phyloP scores from a whole-genome alignment of 2,797 vertebrate genomes.

The Botia almorhae region DNA sequence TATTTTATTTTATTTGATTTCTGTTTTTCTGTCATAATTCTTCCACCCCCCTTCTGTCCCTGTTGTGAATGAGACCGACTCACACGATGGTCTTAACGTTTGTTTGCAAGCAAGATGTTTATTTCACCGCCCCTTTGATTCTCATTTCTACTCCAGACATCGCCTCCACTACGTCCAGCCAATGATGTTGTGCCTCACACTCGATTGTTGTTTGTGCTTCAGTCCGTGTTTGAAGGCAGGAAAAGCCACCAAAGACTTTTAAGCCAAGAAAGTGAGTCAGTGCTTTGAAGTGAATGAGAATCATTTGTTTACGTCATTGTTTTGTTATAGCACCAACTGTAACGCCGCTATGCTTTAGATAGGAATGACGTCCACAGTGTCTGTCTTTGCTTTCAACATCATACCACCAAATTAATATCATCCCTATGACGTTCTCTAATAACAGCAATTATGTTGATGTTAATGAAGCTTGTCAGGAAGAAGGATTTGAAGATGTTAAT shows the following conservation, averaged over 20 bases:
- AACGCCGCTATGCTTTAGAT: no score
- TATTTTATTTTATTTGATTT: not conserved
- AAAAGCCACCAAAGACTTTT: not conserved
- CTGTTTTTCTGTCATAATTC: not conserved
- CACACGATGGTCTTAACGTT: not conserved
- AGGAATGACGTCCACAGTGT: no score
- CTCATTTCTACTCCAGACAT: not conserved
- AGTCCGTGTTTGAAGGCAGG: not conserved
- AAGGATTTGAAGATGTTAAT: slow-evolving; percentile 68
- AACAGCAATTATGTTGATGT: slow-evolving; percentile 69
- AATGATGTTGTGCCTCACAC: slow-evolving; percentile 59
- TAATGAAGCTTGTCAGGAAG: slow-evolving; percentile 72
- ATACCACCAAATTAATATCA: not conserved
- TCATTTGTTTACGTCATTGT: no score
- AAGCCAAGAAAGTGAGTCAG: not conserved
- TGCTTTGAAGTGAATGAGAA: not conserved
- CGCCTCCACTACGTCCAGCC: not conserved
- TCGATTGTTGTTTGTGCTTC: not conserved
- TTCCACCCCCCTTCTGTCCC: not conserved
- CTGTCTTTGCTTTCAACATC: no score
- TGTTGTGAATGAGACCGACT: no score
- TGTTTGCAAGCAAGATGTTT: not conserved
- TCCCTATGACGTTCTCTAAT: not conserved
- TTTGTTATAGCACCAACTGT: no score
- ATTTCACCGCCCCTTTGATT: not conserved